A percentile compares a stretch with the other conserved stretches of the same genome.
Conservation (phyloP, 2,888 invertebrate genomes). For the Zeuzera pyrina region DNA sequence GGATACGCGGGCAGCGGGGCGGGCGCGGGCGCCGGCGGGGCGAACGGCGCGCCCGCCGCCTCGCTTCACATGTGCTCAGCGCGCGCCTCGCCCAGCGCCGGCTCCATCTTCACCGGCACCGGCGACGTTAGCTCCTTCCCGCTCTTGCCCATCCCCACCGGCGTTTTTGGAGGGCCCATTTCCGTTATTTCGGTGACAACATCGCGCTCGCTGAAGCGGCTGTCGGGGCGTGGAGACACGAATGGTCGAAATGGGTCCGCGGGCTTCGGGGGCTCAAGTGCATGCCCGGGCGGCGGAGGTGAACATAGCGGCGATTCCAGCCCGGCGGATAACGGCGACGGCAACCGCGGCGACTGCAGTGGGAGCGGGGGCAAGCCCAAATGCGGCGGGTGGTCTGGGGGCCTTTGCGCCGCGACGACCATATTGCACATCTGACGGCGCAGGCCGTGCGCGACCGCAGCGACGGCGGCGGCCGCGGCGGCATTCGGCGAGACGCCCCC, state of each 20-base stretch:
- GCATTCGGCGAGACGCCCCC: slow-evolving; percentile 74
- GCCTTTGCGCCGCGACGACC: slow-evolving; percentile 75
- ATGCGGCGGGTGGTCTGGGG: slow-evolving; percentile 62
- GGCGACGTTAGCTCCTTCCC: slow-evolving; percentile 63
- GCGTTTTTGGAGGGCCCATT: slow-evolving; percentile 61
- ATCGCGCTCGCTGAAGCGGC: slow-evolving; percentile 80
- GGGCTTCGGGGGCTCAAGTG: slow-evolving; percentile 74
- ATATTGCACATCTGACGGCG: slow-evolving; percentile 90
- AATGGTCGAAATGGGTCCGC: slow-evolving; percentile 71
- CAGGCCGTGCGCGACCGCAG: slow-evolving; percentile 88
- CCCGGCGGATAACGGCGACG: slow-evolving; percentile 71
- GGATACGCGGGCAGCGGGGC: slow-evolving; percentile 61
- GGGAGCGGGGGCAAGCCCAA: slow-evolving; percentile 55
- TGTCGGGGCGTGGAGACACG: slow-evolving; percentile 71
- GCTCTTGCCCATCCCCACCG: slow-evolving; percentile 32
- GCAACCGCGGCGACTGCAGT: slow-evolving; percentile 59
- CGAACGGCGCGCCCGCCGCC: slow-evolving; percentile 52
- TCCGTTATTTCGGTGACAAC: slow-evolving; percentile 49
- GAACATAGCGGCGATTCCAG: slow-evolving; percentile 76
- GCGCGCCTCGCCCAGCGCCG: slow-evolving; percentile 72
- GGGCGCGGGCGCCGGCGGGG: slow-evolving; percentile 23
- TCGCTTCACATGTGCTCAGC: slow-evolving; percentile 67
- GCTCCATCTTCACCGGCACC: slow-evolving; percentile 81
- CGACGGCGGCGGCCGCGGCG: slow-evolving; percentile 88
- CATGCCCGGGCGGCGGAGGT: slow-evolving; percentile 76